Percentiles rank a stretch among this genome's conserved stretches.
phyloP scores from a whole-genome alignment of 2,113 vertebrate species.

The Picathartes gymnocephalus region DNA sequence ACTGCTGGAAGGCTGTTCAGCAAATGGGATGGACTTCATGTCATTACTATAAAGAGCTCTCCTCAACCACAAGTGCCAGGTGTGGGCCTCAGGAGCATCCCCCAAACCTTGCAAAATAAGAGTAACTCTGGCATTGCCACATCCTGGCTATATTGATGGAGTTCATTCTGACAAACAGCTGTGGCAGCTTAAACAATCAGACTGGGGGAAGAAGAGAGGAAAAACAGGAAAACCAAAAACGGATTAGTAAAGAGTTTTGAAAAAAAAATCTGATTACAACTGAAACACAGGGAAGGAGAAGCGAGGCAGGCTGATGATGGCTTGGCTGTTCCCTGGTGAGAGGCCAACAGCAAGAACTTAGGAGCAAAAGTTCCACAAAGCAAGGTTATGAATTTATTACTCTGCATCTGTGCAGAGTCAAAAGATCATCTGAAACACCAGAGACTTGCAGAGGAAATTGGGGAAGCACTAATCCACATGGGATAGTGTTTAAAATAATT shows the following conservation, averaged over 20 bases:
- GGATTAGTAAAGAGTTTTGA: not conserved
- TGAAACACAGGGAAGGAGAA: not conserved
- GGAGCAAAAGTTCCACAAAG: not conserved
- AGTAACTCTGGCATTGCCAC: not conserved
- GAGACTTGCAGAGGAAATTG: slow-evolving; percentile 1
- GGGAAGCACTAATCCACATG: not conserved
- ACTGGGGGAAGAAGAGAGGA: not conserved
- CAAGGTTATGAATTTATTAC: slow-evolving; percentile 21
- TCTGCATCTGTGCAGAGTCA: not conserved
- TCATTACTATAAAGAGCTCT: not conserved
- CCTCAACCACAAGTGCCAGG: not conserved
- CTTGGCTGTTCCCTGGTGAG: not conserved
- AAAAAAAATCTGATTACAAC: not conserved
- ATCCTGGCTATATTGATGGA: not conserved
- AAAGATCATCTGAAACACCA: not conserved
- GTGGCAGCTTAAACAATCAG: not conserved
- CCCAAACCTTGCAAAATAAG: not conserved
- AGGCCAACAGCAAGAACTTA: not conserved
- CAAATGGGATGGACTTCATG: not conserved
- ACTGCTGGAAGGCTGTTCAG: not conserved
- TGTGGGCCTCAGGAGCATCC: not conserved
- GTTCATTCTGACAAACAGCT: not conserved
- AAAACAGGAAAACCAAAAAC: not conserved
- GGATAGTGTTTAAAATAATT: slow-evolving; percentile 2
- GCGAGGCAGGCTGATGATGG: not conserved